Evolutionary conservation across 2,113 vertebrate species (phyloP).

Genomic region (Gobio gobio): DNA sequence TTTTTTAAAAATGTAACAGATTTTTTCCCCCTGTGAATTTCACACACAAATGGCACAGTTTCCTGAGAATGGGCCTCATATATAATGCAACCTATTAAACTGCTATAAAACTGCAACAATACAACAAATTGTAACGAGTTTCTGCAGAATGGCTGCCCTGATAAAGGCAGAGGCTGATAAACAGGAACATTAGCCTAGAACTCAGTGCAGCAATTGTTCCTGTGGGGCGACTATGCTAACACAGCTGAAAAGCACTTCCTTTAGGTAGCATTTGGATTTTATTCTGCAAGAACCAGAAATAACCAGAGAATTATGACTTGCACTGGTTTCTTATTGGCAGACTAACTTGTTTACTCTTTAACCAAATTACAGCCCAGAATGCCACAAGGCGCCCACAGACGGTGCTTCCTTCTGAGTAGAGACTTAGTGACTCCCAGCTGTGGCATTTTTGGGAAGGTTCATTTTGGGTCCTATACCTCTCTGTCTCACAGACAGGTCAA

Average conservation of each 20-base stretch:
- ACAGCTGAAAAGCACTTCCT: conserved; percentile 33
- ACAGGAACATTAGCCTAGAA: conserved; percentile 27
- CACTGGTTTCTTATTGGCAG: conserved; percentile 56
- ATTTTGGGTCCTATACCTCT: conserved; percentile 31
- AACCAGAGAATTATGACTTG: conserved; percentile 55
- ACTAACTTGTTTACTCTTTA: conserved; percentile 64
- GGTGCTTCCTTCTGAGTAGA: conserved; percentile 18
- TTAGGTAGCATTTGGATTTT: not conserved
- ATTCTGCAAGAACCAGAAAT: conserved; percentile 47
- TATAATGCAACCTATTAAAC: not conserved
- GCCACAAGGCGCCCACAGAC: conserved; percentile 42
- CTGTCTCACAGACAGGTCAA: conserved; percentile 49
- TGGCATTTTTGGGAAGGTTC: conserved; percentile 21
- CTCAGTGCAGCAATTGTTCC: conserved; percentile 1
- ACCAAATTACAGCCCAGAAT: conserved; percentile 63
- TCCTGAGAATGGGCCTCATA: conserved; percentile 13
- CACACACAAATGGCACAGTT: not conserved
- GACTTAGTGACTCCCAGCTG: conserved; percentile 46
- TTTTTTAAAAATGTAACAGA: too few relatives aligned
- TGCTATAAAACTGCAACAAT: conserved; percentile 17
- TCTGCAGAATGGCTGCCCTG: conserved; percentile 13
- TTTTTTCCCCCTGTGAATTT: not conserved
- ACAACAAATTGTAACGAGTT: not conserved
- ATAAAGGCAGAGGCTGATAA: conserved; percentile 50
- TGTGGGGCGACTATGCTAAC: not conserved